Evolutionary conservation across 2,113 vertebrate species (phyloP), one percentile per base, ranked within the genome.

Genomic region (Amazona vittata): DNA sequence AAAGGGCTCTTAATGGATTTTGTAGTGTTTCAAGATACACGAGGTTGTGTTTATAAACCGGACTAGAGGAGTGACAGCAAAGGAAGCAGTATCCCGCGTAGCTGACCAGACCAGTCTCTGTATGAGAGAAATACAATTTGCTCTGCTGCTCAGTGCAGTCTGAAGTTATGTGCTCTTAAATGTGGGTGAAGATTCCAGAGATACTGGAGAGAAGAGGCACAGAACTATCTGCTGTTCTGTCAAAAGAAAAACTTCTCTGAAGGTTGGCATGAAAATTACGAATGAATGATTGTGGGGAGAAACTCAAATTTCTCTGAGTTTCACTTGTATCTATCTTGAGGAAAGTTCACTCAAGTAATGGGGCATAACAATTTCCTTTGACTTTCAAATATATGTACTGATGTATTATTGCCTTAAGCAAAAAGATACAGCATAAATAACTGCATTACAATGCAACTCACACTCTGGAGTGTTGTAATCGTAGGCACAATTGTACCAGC

Each of bases 401-500:
- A 47, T 74, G 84, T 57, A 50, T 94, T 96, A 86, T 59, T 78
- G 63, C 78, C 80, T 78, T 79, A 86, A 93, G 94, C 33, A 92
- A 89, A 94, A 91, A 95, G 55, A 29, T 86, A 37, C 6, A 2
- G 69, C 24, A 60, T 74, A 95, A 98, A 97, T 92, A 94, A 87
- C 70, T 35, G 79, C 74, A 92, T 98, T 97, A 89, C 81, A 78
- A 98, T 97, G 97, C 97, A 33, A 26, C 5, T 29, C 68, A 94
- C 93, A 75, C 94, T 91, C 85, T 1, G 22, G 67, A 90, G 93
- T 2, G 0, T 76, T 93, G 95, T 97, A 97, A 98, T 95, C 86
- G 46, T 50, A 92, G 89, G 75, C 77, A 86, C 94, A 96, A 97
- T 95, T 86, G 94, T 93, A 94, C 94, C 87, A 92, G 95, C 97